phyloP scores from a whole-genome alignment of 2,797 vertebrate genomes.

The Alcedo quadribrachys region DNA sequence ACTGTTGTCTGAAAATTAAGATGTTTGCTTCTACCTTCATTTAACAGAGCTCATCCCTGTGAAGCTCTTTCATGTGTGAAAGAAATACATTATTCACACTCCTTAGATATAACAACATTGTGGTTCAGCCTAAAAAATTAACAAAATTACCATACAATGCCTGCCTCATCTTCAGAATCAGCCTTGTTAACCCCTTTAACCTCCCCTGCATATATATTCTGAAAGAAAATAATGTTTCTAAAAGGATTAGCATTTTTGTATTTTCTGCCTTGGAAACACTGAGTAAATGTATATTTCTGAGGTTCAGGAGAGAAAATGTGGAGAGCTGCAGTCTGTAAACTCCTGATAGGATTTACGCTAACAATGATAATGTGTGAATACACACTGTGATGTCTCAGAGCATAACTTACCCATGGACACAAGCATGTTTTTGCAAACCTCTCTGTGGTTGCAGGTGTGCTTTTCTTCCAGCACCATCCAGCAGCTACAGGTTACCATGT shows the following conservation, averaged over 20 bases:
- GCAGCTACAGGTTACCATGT: background rate
- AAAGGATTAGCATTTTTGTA: slow-evolving; percentile 40
- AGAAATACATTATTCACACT: slow-evolving; percentile 66
- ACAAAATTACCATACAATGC: slow-evolving; percentile 49
- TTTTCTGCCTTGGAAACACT: background rate
- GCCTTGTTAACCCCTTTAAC: slow-evolving; percentile 63
- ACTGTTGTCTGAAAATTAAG: slow-evolving; percentile 60
- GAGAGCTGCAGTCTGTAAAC: background rate
- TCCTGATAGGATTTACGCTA: background rate
- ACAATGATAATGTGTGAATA: background rate
- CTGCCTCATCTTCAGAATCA: slow-evolving; percentile 34
- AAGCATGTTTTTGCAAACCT: background rate
- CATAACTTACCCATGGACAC: background rate
- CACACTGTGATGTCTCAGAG: background rate
- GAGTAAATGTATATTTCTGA: slow-evolving; percentile 12
- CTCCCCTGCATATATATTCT: slow-evolving; percentile 10
- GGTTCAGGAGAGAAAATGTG: background rate
- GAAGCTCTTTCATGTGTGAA: slow-evolving; percentile 62
- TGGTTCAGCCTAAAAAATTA: slow-evolving; percentile 64
- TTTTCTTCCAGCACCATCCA: background rate
- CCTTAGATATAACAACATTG: slow-evolving; percentile 23
- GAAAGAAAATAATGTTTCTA: slow-evolving; percentile 44
- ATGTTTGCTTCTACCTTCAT: slow-evolving; percentile 57
- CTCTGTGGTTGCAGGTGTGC: background rate
- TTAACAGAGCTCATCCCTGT: slow-evolving; percentile 29